Conservation (phyloP, 1,140 invertebrate species). For the Panonychus citri region DNA sequence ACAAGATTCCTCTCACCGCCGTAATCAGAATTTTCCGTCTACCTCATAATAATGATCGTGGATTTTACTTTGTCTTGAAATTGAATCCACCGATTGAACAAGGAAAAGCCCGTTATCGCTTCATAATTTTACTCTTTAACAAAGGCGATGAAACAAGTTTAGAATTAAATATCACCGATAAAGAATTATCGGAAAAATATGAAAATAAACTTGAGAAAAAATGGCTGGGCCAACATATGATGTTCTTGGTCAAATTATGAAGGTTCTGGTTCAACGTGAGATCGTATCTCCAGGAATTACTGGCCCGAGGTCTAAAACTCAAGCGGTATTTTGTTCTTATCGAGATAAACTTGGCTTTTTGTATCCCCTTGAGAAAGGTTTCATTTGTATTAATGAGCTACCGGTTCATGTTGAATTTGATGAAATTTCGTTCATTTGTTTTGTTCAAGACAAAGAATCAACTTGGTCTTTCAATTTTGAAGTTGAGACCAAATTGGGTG, state of each 20-base stretch:
- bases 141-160: constrained; percentile 70
- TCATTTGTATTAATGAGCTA: constrained; percentile 97
- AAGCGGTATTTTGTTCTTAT: constrained; percentile 82
- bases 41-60: constrained; percentile 89
- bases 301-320: constrained; percentile 16
- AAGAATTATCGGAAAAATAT: constrained; percentile 79
- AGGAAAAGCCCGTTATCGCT: constrained; percentile 86
- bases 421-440: constrained; percentile 84
- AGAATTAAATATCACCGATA: constrained; percentile 71
- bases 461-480: constrained; percentile 94
- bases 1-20: constrained; percentile 93
- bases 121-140: constrained; percentile 75
- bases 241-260: constrained; percentile 85
- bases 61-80: constrained; percentile 93
- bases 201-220: constrained; percentile 74
- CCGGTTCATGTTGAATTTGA: constrained; percentile 94
- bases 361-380: constrained; percentile 94
- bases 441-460: constrained; percentile 80
- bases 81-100: constrained; percentile 98
- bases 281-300: constrained; percentile 62
- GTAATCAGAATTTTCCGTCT: constrained; percentile 79
- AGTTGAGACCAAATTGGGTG: constrained; percentile 71
- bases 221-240: constrained; percentile 80
- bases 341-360: constrained; percentile 91
- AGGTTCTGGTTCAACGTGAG: constrained; percentile 76